Evolutionary conservation across 2,888 invertebrate species (phyloP), one percentile per base, ranked within the genome.

Genomic region (Erebia ligea): DNA sequence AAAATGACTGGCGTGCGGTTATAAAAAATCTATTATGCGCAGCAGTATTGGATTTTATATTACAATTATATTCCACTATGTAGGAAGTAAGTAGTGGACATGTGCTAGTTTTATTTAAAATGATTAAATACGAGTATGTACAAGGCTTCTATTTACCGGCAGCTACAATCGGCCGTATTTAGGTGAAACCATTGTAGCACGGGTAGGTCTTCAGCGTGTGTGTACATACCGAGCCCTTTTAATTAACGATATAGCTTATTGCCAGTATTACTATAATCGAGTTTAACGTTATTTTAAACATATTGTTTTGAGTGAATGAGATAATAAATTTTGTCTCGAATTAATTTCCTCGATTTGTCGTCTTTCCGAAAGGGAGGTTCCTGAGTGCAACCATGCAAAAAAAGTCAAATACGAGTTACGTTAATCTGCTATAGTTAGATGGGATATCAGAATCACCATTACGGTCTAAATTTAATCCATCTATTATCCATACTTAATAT

Each of bases 101-200:
- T 48, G 54, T 19, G 48, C 54, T 65, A 54, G 54, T 65, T 65
- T 40, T 65, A 65, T 65, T 65, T 65, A 56, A 64, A 65, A 67
- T 67, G 65, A 66, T 66, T 42, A 66, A n/a, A n/a, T n/a, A n/a
- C n/a, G n/a, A n/a, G n/a, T 34, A 34, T 34, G 34, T 42, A 58
- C 52, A 52, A 56, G 58, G 66, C 54, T 61, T 66, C 64, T 54
- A 66, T 66, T 56, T 56, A 45, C 48, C 59, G 42, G 56, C 62
- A 40, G 40, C 48, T n/a, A 57, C 58, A 54, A 68, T 59, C 59
- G 65, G 58, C 68, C 56, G 68, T 66, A 68, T 71, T 71, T 57
- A 71, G 71, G 65, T 65, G 71, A 71, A 71, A 68, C 71, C 71
- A 68, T 71, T 71, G 68, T 66, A 45, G 65, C 71, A 71, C 21